Base-by-base conservation (phyloP, 2,113 vertebrate species). In the Melanerpes formicivorus region DNA sequence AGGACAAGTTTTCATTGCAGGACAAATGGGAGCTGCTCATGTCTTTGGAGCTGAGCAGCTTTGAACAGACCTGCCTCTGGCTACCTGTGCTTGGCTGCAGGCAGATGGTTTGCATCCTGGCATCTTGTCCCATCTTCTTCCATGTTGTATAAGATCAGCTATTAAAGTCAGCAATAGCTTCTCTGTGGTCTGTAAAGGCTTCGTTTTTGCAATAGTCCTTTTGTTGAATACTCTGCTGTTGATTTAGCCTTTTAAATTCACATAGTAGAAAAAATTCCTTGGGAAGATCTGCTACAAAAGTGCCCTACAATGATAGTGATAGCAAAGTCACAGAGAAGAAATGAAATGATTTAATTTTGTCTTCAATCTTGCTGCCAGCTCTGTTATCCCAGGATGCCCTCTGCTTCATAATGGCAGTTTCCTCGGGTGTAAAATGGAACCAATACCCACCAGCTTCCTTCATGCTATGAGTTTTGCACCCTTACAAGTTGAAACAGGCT, bases 401-500 rank as follows among this genome's bases (percentile, higher is more conserved):
- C 75, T 84, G 10, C 0, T 56, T 84, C 81, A 71, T 7, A 1
- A 2, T 7, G 42, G 72, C 87, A 60, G 48, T 60, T 90, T 87
- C 87, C n/a, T 87, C 87, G 87, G 89, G 91, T 94, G 94, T 92
- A 78, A 94, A 92, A 78, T 50, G 80, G 72, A 93, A 50, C 87
- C 70, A 58, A 92, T 92, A 81, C 76, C 90, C 82, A 75, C 79
- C n/a, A 82, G 75, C 79, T 92, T 72, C 18, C 44, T 78, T 92
- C 55, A 13, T 3, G 9, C 62, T 71, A 4, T 6, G n/a, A 7
- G 52, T 75, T 92, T 46, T 92, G 66, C 82, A 88, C 77, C 60
- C 50, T 77, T 80, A 84, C 87, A 83, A 67, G 92, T 55, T 69
- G 62, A 34, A 83, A 23, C 84, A 69, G 73, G 91, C 79, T 58